Percentiles rank a stretch among this genome's conserved stretches.
Conservation (phyloP, 1,140 invertebrate genomes). For the Sitophilus oryzae region DNA sequence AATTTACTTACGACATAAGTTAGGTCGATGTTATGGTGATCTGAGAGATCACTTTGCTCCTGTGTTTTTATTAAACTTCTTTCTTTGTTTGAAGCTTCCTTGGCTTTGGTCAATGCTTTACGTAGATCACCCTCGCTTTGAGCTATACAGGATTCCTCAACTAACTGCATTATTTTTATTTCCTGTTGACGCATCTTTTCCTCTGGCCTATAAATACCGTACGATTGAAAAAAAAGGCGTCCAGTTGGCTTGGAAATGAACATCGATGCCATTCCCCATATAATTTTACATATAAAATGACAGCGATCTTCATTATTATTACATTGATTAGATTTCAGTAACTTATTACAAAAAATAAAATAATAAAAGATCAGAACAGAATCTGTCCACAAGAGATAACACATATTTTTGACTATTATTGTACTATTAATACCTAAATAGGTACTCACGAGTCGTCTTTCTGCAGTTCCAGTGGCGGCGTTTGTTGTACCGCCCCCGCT, state of each 20-base stretch:
- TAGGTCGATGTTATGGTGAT: constrained; percentile 86
- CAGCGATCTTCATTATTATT: no score
- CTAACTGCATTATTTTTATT: constrained; percentile 72
- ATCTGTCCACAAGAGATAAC: no score
- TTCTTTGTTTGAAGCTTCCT: constrained; percentile 93
- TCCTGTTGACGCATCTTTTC: constrained; percentile 80
- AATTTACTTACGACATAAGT: constrained; percentile 75
- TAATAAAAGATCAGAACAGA: no score
- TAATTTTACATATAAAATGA: no score
- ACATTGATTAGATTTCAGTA: no score
- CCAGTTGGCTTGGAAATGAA: no score
- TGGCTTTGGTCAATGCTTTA: constrained; percentile 82
- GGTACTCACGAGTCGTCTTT: constrained; percentile 69
- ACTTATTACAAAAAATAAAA: no score
- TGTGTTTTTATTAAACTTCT: constrained; percentile 80
- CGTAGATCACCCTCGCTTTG: constrained; percentile 38
- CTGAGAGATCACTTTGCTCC: constrained; percentile 81
- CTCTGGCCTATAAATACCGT: constrained; percentile 58
- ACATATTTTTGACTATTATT: no score
- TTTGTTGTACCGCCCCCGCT: constrained; percentile 48
- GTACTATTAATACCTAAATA: neutral
- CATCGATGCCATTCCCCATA: no score
- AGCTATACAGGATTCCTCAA: constrained; percentile 75
- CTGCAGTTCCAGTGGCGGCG: constrained; percentile 57
- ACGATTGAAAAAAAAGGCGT: neutral